A percentile compares a stretch with the other conserved stretches of the same genome.
Evolutionary conservation across 1,140 invertebrate genomes (phyloP).

Genomic region (Drosophila oshimai): DNA sequence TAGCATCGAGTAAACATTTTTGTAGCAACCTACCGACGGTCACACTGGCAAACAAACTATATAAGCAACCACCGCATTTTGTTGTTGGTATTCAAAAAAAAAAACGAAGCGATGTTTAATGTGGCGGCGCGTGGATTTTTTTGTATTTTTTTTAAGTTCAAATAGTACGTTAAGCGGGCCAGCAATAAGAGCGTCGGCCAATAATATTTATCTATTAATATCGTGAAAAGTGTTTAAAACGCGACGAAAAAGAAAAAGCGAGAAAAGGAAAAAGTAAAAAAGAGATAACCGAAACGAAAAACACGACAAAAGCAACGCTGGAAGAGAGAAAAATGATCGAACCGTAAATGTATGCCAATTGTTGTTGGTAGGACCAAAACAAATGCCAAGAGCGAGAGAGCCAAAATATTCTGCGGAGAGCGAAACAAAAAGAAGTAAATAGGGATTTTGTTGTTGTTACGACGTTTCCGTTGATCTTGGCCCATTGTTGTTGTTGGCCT

Average conservation of each 20-base stretch:
- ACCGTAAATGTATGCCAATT: constrained; percentile 4
- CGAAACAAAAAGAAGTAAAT: constrained; percentile 6
- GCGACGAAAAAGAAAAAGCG: not conserved
- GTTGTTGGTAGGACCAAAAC: constrained; percentile 15
- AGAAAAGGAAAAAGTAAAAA: not conserved
- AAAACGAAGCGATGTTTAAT: not conserved
- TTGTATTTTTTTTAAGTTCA: constrained; percentile 25
- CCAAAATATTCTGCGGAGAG: not conserved
- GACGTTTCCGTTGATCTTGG: constrained; percentile 69
- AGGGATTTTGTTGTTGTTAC: constrained; percentile 38
- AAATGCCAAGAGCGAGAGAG: not conserved
- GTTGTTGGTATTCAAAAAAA: not conserved
- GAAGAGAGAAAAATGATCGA: constrained; percentile 15
- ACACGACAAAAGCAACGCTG: constrained; percentile 14
- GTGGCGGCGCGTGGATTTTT: constrained; percentile 3
- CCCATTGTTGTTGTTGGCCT: constrained; percentile 37
- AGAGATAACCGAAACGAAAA: constrained; percentile 21
- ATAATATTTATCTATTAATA: not conserved
- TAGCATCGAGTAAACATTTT: no score
- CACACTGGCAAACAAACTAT: no score
- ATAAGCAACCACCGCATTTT: no score
- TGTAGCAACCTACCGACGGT: no score
- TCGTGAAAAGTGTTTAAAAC: not conserved
- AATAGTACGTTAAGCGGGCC: constrained; percentile 10
- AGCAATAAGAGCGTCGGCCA: not conserved